These are phyloP conservation scores for Rallus crepitans DNA, from an alignment of 2,797 vertebrate species.

Conservation along the genomic window DNA sequence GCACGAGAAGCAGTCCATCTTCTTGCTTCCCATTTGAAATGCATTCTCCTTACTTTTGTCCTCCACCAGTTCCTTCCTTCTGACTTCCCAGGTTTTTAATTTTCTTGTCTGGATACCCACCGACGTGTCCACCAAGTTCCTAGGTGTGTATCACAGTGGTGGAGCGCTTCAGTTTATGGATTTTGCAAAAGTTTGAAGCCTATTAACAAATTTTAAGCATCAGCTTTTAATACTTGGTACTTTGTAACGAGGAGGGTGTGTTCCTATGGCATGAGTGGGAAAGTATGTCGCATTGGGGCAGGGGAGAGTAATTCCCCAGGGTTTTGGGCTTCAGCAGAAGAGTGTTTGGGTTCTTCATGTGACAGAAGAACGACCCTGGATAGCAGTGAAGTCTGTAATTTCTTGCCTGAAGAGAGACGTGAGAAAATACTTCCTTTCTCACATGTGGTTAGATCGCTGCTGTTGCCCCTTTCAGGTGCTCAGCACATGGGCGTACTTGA, in stretches of 20 bases:
- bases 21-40: background rate
- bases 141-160: background rate
- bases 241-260: background rate
- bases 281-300: background rate
- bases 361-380: background rate
- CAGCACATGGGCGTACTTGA: background rate
- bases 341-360: background rate
- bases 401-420: background rate
- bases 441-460: background rate
- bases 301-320: background rate
- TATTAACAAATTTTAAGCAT: background rate
- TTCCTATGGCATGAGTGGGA: background rate
- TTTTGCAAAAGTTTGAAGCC: background rate
- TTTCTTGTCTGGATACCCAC: background rate
- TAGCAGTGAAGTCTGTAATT: background rate
- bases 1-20: background rate
- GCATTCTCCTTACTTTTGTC: background rate
- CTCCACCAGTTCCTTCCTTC: background rate
- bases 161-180: background rate
- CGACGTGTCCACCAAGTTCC: background rate
- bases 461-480: background rate
- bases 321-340: background rate
- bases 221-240: background rate
- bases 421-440: background rate
- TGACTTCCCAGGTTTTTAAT: background rate